These are phyloP conservation scores for Muscicapa comitata DNA, from an alignment of 2,797 vertebrate genomes.

Conservation along the genomic window DNA sequence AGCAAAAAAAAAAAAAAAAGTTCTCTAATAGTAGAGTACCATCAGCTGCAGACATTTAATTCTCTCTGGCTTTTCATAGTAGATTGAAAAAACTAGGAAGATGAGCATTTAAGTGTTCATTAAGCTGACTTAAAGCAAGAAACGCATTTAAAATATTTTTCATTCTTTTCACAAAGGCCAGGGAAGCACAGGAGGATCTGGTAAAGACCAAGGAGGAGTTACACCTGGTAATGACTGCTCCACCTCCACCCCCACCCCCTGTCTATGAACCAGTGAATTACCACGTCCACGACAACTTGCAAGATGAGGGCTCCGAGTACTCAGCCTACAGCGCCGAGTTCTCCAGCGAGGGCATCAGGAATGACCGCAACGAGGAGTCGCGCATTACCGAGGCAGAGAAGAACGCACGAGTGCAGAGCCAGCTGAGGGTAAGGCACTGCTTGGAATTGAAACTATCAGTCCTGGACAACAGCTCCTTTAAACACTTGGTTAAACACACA, in stretches of 20 bases:
- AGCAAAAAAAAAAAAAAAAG: not conserved
- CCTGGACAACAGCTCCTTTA: not conserved
- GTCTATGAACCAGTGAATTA: conserved; percentile 79
- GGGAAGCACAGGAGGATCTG: conserved; percentile 87
- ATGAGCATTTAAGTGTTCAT: not conserved
- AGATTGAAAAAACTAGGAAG: not conserved
- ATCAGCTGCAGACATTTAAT: not conserved
- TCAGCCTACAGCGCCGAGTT: conserved; percentile 87
- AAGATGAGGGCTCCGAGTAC: conserved; percentile 81
- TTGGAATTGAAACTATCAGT: not conserved
- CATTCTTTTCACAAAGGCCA: conserved; percentile 73
- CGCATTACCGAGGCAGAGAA: conserved; percentile 91
- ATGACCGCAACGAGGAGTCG: conserved; percentile 88
- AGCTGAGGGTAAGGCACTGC: conserved; percentile 83
- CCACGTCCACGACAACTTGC: conserved; percentile 77
- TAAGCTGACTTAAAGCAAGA: not conserved
- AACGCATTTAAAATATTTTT: not conserved
- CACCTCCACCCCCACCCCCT: conserved; percentile 79
- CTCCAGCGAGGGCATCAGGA: conserved; percentile 80
- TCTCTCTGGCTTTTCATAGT: not conserved
- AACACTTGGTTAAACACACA: not conserved
- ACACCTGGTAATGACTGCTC: conserved; percentile 82
- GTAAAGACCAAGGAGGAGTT: conserved; percentile 91
- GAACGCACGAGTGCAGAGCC: conserved; percentile 90
- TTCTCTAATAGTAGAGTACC: not conserved